These are phyloP conservation scores for Pseudonaja textilis DNA, from an alignment of 2,113 vertebrate species.

Conservation along the genomic window DNA sequence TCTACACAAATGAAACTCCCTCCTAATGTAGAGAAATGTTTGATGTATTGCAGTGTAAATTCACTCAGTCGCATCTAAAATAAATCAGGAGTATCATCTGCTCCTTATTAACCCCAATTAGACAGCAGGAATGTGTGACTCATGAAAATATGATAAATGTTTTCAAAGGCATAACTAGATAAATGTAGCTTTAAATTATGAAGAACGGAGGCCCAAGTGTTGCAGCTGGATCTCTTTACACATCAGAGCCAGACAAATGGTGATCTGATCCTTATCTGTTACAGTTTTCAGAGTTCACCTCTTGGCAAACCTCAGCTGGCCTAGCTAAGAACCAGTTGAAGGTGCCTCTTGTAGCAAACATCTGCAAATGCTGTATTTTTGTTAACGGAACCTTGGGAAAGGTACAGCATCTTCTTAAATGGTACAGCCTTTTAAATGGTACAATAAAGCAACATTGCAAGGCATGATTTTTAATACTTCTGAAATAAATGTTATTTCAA, in stretches of 20 bases:
- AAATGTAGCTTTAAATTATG: not conserved
- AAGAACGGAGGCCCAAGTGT: not conserved
- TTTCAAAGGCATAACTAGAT: not conserved
- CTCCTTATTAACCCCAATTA: not conserved
- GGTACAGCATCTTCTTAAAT: not conserved
- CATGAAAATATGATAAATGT: not conserved
- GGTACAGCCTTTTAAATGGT: not conserved
- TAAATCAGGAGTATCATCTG: not conserved
- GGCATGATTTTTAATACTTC: conserved; percentile 19
- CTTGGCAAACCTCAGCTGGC: conserved; percentile 10
- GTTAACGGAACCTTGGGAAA: not conserved
- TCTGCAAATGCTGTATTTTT: not conserved
- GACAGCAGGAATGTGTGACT: not conserved
- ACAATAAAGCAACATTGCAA: not conserved
- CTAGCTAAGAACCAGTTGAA: not conserved
- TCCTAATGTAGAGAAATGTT: not conserved
- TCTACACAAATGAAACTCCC: not conserved
- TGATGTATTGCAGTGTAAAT: not conserved
- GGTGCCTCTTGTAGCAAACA: not conserved
- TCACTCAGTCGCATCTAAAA: conserved; percentile 20
- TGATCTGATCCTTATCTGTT: conserved; percentile 16
- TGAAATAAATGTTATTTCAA: conserved; percentile 53
- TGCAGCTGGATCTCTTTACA: not conserved
- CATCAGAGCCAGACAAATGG: not conserved
- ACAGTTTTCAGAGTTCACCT: conserved; percentile 12